Evolutionary conservation across 2,113 vertebrate genomes (phyloP), one percentile per base, ranked within the genome.

Genomic region (Nymphicus hollandicus): DNA sequence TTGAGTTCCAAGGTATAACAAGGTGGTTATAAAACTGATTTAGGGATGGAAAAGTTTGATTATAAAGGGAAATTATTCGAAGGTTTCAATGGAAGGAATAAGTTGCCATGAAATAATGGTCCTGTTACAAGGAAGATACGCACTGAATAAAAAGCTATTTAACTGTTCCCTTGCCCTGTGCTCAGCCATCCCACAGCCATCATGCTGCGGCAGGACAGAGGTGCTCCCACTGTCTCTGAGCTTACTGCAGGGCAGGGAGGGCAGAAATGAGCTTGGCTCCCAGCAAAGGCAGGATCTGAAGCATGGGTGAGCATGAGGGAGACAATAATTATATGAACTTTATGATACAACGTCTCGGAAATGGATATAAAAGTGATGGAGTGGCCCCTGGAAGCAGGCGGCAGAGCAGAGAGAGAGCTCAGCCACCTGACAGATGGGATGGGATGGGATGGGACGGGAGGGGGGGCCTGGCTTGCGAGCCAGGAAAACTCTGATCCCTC

Each of bases 11-110:
- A 95, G 91, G 81, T 97, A 90, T 95, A 97, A 97, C 90, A 96
- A 96, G 94, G 63, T 78, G 79, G 94, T 95, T 96, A 74, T 97
- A 96, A 96, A 94, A 93, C 78, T 96, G 96, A 97, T 97, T 97
- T 97, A 97, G 39, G 87, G 86, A 74, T 81, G 78, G 92, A 76
- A 89, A 94, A 92, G 95, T 97, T 94, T 96, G 96, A 97, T 97
- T 96, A 96, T 85, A 86, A 81, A 86, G 72, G 77, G 85, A 85
- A 96, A 97, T 97, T 96, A 94, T 93, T 93, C 7, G 0, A 63
- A 87, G 87, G 66, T 84, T 77, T 87, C 92, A 90, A 92, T 69
- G 87, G 84, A 86, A 91, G 81, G 79, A 94, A 76, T 86, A 92
- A 89, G 92, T 72, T 70, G 50, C 66, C 46, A 70, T 71, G 79